phyloP scores from a whole-genome alignment of 2,888 invertebrate genomes.

The Apocheima hispidaria region DNA sequence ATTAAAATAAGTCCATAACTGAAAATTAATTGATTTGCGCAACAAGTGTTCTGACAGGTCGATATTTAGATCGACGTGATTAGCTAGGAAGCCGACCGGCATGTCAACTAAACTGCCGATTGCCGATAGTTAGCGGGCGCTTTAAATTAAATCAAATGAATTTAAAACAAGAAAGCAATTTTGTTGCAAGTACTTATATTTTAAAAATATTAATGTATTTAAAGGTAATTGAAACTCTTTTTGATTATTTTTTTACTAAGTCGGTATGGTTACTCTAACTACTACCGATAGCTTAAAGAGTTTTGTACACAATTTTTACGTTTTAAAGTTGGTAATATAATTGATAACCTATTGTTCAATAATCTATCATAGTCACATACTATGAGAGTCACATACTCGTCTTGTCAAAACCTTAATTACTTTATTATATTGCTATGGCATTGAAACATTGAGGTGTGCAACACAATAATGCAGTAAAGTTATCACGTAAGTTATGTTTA shows the following conservation, averaged over 20 bases:
- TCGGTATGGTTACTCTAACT: too few species aligned
- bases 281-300: too few species aligned
- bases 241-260: too few species aligned
- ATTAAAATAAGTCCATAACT: not conserved
- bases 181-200: too few species aligned
- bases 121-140: constrained; percentile 3
- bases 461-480: constrained; percentile 22
- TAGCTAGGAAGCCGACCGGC: constrained; percentile 7
- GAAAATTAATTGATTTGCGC: constrained; percentile 32
- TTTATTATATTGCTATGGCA: constrained; percentile 20
- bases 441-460: constrained; percentile 20
- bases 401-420: constrained; percentile 10
- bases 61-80: constrained; percentile 25
- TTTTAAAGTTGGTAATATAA: not conserved
- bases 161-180: too few species aligned
- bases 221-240: too few species aligned
- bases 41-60: constrained; percentile 28
- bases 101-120: too few species aligned
- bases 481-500: constrained; percentile 21
- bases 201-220: too few species aligned
- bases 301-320: not conserved
- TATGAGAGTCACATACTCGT: constrained; percentile 1
- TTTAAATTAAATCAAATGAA: not conserved
- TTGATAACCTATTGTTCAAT: not conserved
- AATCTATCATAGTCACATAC: not conserved